Evolutionary conservation across 2,888 invertebrate genomes (phyloP).

Genomic region (Diplolepis rosae): DNA sequence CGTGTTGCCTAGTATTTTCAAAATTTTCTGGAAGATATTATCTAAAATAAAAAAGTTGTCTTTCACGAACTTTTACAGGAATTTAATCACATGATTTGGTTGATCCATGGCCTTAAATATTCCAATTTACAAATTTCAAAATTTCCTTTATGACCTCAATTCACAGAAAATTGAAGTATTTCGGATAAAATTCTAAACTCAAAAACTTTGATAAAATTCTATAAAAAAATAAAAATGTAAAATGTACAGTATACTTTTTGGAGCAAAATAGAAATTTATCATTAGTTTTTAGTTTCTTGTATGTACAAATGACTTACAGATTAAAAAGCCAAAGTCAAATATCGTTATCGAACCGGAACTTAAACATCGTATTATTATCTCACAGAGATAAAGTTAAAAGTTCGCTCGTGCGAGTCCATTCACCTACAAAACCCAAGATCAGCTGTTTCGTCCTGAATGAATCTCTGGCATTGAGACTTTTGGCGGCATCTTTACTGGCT

Average conservation of each 20-base stretch:
- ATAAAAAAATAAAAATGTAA: neutral
- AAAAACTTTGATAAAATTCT: too few relatives aligned
- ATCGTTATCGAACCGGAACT: conserved; percentile 18
- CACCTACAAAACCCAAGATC: conserved; percentile 23
- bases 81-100: too few relatives aligned
- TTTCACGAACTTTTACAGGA: too few relatives aligned
- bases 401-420: neutral
- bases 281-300: neutral
- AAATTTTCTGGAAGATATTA: too few relatives aligned
- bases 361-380: conserved; percentile 14
- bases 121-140: too few relatives aligned
- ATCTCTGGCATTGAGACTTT: neutral
- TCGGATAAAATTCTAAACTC: too few relatives aligned
- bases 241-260: neutral
- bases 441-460: conserved; percentile 29
- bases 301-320: neutral
- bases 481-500: neutral
- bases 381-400: conserved; percentile 17
- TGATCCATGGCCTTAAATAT: too few relatives aligned
- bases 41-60: too few relatives aligned
- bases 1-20: too few relatives aligned
- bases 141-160: too few relatives aligned
- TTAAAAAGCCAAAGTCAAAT: neutral
- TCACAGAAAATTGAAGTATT: too few relatives aligned
- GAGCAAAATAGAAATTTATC: neutral